Evolutionary conservation across 2,113 vertebrate genomes (phyloP).

Genomic region (Pristiophorus japonicus): DNA sequence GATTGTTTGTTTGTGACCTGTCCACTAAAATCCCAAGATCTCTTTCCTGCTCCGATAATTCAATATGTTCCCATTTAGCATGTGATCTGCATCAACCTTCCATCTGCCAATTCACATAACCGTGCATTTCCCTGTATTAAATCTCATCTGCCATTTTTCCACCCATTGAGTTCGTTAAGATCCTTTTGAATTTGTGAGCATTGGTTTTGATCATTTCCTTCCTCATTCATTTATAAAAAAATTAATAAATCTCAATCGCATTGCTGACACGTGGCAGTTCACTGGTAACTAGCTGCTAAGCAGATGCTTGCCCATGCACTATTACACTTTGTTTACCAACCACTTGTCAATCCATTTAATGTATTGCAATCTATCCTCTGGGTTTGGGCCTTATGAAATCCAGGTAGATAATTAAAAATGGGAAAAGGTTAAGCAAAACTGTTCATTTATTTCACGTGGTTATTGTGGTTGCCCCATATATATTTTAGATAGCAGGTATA

Average conservation of each 20-base stretch:
- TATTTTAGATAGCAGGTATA: background rate
- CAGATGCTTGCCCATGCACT: background rate
- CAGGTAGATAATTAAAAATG: background rate
- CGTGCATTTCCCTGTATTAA: background rate
- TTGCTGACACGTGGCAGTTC: background rate
- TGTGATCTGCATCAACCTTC: background rate
- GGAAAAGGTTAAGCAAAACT: background rate
- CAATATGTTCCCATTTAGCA: background rate
- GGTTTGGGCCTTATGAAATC: background rate
- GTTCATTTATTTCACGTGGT: conserved; percentile 34
- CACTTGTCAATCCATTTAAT: background rate
- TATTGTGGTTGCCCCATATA: background rate
- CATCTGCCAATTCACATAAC: background rate
- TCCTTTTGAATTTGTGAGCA: background rate
- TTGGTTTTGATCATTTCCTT: background rate
- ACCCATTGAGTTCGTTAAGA: background rate
- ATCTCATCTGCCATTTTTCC: background rate
- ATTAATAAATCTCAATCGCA: background rate
- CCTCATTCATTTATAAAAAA: background rate
- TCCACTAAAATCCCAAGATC: background rate
- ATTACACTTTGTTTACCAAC: background rate
- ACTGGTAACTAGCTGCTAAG: background rate
- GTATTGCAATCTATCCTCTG: background rate
- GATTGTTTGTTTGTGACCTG: background rate
- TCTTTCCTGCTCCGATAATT: too few relatives aligned